These are phyloP conservation scores for Bovichtus variegatus DNA, from an alignment of 2,797 vertebrate genomes.

Conservation along the genomic window DNA sequence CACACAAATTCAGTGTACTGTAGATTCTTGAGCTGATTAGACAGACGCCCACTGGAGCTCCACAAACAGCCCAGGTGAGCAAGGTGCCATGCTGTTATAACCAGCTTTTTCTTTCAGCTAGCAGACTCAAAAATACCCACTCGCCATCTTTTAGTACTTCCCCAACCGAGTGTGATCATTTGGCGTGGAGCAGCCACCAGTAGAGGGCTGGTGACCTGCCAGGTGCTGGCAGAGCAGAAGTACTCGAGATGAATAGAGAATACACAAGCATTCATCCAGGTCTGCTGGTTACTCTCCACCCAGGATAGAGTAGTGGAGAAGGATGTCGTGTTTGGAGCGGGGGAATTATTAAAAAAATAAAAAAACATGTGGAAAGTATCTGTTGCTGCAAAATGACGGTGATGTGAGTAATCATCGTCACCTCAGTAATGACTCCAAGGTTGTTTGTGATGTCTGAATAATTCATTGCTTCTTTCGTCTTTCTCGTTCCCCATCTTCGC, in stretches of 20 bases:
- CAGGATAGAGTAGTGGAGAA: neutral
- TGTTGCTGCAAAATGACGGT: neutral
- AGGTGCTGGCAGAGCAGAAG: neutral
- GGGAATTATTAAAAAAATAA: neutral
- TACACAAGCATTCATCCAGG: neutral
- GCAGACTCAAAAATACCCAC: neutral
- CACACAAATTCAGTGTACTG: neutral
- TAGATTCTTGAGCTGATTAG: neutral
- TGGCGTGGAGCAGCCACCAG: neutral
- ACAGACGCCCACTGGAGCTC: neutral
- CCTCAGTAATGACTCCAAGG: slow-evolving; percentile 39
- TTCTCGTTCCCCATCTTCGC: slow-evolving; percentile 14
- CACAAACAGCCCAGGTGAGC: neutral
- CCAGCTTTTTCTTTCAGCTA: neutral
- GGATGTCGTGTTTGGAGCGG: neutral
- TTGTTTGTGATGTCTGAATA: slow-evolving; percentile 59
- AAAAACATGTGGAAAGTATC: neutral
- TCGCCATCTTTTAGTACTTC: neutral
- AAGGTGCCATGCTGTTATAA: neutral
- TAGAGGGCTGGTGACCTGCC: slow-evolving; percentile 32
- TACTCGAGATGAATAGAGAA: slow-evolving; percentile 11
- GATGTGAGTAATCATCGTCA: too few relatives aligned
- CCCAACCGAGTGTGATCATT: slow-evolving; percentile 10
- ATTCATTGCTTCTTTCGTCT: slow-evolving; percentile 50
- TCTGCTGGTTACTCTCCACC: slow-evolving; percentile 5